Percentiles rank a stretch among this genome's conserved stretches.
These are phyloP conservation scores for Drosophila paucipuncta DNA, from an alignment of 2,888 invertebrate genomes.

Conservation along the genomic window DNA sequence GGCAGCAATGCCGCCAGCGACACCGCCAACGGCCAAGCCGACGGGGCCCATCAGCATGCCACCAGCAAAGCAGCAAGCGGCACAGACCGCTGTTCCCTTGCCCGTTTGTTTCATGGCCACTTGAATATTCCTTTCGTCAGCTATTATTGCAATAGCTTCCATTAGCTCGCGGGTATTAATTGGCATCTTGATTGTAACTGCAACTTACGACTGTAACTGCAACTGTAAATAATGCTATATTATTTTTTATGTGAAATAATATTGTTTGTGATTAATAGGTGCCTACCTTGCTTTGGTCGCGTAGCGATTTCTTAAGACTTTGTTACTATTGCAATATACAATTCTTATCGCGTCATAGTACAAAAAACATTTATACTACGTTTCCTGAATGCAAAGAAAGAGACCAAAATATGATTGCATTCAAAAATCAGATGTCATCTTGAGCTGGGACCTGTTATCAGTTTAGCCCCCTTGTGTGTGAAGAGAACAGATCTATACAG, in stretches of 20 bases:
- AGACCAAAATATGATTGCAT: constrained; percentile 2
- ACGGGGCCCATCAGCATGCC: constrained; percentile 83
- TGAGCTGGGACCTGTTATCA: neutral
- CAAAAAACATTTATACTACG: constrained; percentile 36
- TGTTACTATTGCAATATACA: neutral
- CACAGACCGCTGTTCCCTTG: constrained; percentile 83
- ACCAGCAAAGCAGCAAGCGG: constrained; percentile 81
- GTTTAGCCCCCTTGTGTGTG: constrained; percentile 8
- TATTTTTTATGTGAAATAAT: neutral
- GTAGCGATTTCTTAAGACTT: neutral
- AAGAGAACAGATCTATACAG: constrained; percentile 16
- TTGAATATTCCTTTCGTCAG: constrained; percentile 83
- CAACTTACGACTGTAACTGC: neutral
- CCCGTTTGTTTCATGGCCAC: constrained; percentile 81
- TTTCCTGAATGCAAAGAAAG: constrained; percentile 6
- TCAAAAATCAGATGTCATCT: neutral
- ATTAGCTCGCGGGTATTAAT: constrained; percentile 83
- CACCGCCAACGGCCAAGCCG: constrained; percentile 83
- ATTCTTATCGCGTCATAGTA: constrained; percentile 24
- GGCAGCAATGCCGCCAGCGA: constrained; percentile 82
- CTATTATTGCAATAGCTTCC: constrained; percentile 81
- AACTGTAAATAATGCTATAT: neutral
- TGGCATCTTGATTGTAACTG: constrained; percentile 74
- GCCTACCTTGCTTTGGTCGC: neutral
- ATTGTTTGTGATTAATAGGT: neutral